These are phyloP conservation scores for Amphiduros pacificus DNA, from an alignment of 2,888 invertebrate species.

Conservation along the genomic window DNA sequence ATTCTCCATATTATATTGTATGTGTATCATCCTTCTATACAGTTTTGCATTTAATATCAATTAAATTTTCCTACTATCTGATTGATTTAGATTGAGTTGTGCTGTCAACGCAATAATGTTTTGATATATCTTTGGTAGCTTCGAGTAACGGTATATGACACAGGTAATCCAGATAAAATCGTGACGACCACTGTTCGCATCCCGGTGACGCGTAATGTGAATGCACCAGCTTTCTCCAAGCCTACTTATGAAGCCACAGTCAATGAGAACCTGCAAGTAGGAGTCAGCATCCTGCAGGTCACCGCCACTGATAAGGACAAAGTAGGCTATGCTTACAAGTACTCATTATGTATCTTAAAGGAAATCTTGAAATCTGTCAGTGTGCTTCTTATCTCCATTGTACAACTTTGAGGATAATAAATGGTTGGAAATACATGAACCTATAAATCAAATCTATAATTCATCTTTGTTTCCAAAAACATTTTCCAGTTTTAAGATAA, in stretches of 20 bases:
- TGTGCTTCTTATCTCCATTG: too few species aligned
- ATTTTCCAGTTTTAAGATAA: background rate
- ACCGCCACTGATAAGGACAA: slow-evolving; percentile 33
- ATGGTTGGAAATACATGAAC: too few species aligned
- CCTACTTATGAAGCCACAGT: slow-evolving; percentile 34
- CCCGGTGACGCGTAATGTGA: slow-evolving; percentile 43
- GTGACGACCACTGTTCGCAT: slow-evolving; percentile 46
- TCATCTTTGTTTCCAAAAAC: too few species aligned
- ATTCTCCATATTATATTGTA: slow-evolving; percentile 30
- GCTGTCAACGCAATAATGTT: too few species aligned
- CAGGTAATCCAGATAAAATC: slow-evolving; percentile 37
- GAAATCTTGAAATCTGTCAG: too few species aligned
- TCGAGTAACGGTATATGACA: slow-evolving; percentile 38
- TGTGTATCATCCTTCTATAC: background rate
- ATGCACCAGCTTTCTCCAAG: slow-evolving; percentile 36
- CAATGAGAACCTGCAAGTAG: slow-evolving; percentile 39
- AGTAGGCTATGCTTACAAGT: slow-evolving; percentile 14
- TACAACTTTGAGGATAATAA: too few species aligned
- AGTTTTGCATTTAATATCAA: too few species aligned
- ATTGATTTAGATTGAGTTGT: too few species aligned
- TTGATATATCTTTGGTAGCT: slow-evolving; percentile 28
- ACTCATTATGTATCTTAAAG: too few species aligned
- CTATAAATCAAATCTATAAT: too few species aligned
- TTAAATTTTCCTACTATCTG: too few species aligned
- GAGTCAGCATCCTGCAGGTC: slow-evolving; percentile 35